Evolutionary conservation across 2,113 vertebrate genomes (phyloP), one percentile per base, ranked within the genome.

Genomic region (Apus apus): DNA sequence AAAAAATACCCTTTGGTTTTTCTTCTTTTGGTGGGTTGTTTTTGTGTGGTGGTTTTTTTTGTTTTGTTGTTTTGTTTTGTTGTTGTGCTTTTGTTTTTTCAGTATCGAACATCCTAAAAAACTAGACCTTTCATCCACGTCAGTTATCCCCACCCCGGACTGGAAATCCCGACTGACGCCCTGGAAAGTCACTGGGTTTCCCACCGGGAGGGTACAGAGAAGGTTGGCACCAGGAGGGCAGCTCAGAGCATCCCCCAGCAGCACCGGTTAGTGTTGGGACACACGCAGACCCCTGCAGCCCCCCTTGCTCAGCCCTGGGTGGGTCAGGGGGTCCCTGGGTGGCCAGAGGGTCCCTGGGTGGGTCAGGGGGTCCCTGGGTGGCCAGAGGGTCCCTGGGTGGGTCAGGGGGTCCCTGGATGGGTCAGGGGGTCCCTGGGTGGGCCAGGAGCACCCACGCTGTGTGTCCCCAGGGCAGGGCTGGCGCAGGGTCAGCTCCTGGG

Each of bases 41-140:
- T 34, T 90, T 79, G n/a, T n/a, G n/a, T n/a, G n/a, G 38, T 38
- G 38, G 51, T 26, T 32, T 56, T 32, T 54, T 90, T 79, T 90
- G n/a, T 56, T 46, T 46, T 38, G 38, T 38, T 38, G 38, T 38
- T 38, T 38, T 38, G 8, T 38, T 38, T 38, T 38, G 38, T 38
- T 38, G 38, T 38, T 38, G 38, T 38, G 38, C 10, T 38, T 38
- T 38, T 38, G 38, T 38, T 36, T 87, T 79, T 25, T 11, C 91
- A 78, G 72, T 72, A 89, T n/a, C 0, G 36, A 67, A 92, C 66
- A 23, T 13, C 86, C 94, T 96, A 97, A 92, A 96, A 95, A 95
- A 90, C 94, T 94, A 94, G 70, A 95, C 73, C 74, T 97, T 89
- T 81, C n/a, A 67, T 77, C 65, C 66, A 3, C 7, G 48, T 66